Conservation (phyloP, 2,888 invertebrate species). For the Pteria penguin region DNA sequence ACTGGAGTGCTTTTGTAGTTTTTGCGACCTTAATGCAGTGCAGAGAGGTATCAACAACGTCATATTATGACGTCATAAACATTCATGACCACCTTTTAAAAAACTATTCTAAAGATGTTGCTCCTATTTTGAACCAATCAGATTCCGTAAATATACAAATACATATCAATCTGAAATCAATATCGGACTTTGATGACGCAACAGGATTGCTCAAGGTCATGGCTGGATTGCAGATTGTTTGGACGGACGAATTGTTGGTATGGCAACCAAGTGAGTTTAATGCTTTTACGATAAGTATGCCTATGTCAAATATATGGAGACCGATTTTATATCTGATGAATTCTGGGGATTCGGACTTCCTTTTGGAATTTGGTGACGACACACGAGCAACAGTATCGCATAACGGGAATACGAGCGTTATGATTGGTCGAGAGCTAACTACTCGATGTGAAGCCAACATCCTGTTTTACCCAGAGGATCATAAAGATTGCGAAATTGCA, state of each 20-base stretch:
- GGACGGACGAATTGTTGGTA: conserved; percentile 40
- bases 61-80: too few species aligned
- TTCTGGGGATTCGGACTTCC: not conserved
- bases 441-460: not conserved
- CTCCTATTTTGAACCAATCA: not conserved
- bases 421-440: not conserved
- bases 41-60: too few species aligned
- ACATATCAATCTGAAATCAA: not conserved
- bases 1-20: too few species aligned
- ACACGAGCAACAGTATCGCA: not conserved
- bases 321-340: conserved; percentile 2
- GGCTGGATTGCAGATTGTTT: not conserved
- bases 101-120: not conserved
- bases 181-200: conserved; percentile 9
- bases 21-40: too few species aligned
- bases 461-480: not conserved
- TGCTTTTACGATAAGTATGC: conserved; percentile 21
- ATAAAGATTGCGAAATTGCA: not conserved
- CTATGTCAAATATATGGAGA: conserved; percentile 31
- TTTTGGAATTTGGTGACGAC: not conserved
- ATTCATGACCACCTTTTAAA: too few species aligned
- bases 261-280: conserved; percentile 45
- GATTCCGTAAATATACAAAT: not conserved
- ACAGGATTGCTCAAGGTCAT: conserved; percentile 8
- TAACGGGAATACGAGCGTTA: not conserved